Base-by-base conservation (phyloP, 1,140 invertebrate genomes). In the Brachionus sp. region DNA sequence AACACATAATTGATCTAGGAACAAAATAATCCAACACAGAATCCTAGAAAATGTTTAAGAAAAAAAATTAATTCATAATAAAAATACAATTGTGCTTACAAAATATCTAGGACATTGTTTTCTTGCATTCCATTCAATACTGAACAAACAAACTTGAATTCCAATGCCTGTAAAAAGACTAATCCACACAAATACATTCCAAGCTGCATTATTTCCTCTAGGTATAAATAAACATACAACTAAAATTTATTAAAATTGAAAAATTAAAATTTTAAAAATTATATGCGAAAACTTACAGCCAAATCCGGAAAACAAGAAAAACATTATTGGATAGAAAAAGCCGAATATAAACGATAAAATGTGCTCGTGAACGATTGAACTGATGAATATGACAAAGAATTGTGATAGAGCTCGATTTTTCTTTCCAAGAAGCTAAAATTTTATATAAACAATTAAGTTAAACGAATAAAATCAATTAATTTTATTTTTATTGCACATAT, bases 281-380 rank as follows among this genome's bases (percentile, higher is more conserved):
- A 50, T 13, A 83, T 39, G 16, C 13, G n/a, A n/a, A 35, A 29
- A 35, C 19, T 66, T 29, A 90, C 90, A 87, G 68, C 89, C 89
- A 73, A 87, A 86, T 80, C 87, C 87, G 64, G 86, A 86, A 85
- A 90, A 90, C 84, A 90, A 86, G 33, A 94, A 84, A 77, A 96
- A 91, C 84, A 97, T 89, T 0, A 95, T 92, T 0, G 95, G 95
- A 86, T 94, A 95, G 87, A 95, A 95, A 86, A 95, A 93, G 16
- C 92, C 91, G 53, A 96, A 92, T 0, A 92, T 90, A 25, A 94
- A 91, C 0, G 91, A 91, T 0, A 97, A 85, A 77, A 96, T 91
- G 86, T 95, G 93, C 87, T 97, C 95, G 86, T 96, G 95, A 75
- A 95, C 92, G 1, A 93, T 84, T 0, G 94, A 92, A 7, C 91